A percentile compares a stretch with the other conserved stretches of the same genome.
Conservation (phyloP, 1,140 invertebrate genomes). For the Antheraea pernyi region DNA sequence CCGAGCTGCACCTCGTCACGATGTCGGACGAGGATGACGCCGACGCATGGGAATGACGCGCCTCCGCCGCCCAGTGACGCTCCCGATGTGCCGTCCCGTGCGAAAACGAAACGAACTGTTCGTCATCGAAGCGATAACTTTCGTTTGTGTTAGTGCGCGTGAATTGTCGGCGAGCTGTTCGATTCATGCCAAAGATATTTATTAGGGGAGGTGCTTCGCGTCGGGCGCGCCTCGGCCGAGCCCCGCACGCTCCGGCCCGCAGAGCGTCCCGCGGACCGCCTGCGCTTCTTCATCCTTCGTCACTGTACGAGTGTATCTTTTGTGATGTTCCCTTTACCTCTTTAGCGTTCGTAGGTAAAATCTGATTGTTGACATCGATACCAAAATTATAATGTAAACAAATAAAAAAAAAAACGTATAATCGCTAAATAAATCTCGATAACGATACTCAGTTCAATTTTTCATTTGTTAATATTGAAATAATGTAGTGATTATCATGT, state of each 20-base stretch:
- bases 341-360: constrained; percentile 60
- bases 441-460: constrained; percentile 75
- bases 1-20: constrained; percentile 14
- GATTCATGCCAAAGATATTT: constrained; percentile 79
- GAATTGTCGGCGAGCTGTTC: constrained; percentile 67
- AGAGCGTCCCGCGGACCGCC: constrained; percentile 36
- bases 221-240: background rate
- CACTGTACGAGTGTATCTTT: constrained; percentile 36
- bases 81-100: constrained; percentile 23
- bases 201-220: constrained; percentile 64
- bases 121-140: constrained; percentile 52
- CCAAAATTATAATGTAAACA: constrained; percentile 53
- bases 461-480: constrained; percentile 72
- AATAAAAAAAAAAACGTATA: constrained; percentile 44
- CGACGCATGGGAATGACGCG: constrained; percentile 42
- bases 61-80: constrained; percentile 19
- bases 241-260: constrained; percentile 21
- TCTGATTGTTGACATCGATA: constrained; percentile 58
- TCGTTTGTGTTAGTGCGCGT: constrained; percentile 59
- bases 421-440: constrained; percentile 69
- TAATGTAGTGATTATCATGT: constrained; percentile 75
- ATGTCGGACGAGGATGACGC: constrained; percentile 29
- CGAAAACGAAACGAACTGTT: constrained; percentile 35
- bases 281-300: constrained; percentile 39
- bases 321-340: constrained; percentile 52